phyloP scores from a whole-genome alignment of 2,797 vertebrate species.

The Cyclura pinguis region DNA sequence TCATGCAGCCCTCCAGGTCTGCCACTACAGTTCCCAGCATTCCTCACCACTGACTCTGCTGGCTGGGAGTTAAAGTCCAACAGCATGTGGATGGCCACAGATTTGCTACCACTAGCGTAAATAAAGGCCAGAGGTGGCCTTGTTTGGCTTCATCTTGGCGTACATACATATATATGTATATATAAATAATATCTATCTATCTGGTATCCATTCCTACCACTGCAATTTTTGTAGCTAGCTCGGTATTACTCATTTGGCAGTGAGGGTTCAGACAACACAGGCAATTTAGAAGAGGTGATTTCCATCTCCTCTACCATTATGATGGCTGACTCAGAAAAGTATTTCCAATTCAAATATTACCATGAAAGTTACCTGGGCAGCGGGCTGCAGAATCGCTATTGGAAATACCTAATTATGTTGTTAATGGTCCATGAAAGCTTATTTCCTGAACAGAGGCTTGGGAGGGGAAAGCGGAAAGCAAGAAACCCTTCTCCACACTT shows the following conservation, averaged over 20 bases:
- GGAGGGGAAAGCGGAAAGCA: slow-evolving; percentile 2
- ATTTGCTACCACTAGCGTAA: too few relatives aligned
- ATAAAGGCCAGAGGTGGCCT: too few relatives aligned
- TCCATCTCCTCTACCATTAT: not conserved
- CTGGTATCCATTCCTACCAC: not conserved
- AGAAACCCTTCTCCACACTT: not conserved
- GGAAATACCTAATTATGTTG: accelerated
- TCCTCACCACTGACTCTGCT: too few relatives aligned
- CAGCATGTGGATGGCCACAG: too few relatives aligned
- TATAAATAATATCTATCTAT: too few relatives aligned
- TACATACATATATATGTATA: too few relatives aligned
- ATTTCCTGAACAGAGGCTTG: slow-evolving; percentile 15
- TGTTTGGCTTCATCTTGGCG: not conserved
- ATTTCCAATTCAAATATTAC: not conserved
- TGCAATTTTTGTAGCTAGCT: not conserved
- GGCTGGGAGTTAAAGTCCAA: too few relatives aligned
- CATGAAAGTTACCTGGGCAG: slow-evolving; percentile 6
- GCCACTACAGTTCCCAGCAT: too few relatives aligned
- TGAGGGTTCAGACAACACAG: not conserved
- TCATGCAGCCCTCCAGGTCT: too few relatives aligned
- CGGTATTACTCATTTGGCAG: not conserved
- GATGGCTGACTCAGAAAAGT: not conserved
- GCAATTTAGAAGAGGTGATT: not conserved
- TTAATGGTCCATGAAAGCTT: not conserved
- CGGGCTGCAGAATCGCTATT: not conserved